A percentile compares a stretch with the other conserved stretches of the same genome.
Evolutionary conservation across 2,888 invertebrate species (phyloP).

Genomic region (Caenorhabditis doughertyi): DNA sequence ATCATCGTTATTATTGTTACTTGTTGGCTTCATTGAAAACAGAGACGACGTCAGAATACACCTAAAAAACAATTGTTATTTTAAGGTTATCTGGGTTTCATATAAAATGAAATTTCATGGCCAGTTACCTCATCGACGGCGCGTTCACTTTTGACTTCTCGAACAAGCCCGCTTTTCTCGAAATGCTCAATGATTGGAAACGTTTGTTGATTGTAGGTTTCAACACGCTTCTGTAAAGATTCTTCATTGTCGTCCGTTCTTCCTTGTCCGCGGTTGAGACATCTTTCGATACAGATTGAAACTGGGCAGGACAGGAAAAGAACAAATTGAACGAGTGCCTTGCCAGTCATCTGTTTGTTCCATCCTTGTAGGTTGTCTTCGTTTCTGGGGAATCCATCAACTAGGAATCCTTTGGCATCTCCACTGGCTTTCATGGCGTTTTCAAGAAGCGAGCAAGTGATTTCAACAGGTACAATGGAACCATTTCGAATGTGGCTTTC

Average conservation of each 20-base stretch:
- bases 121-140: slow-evolving; percentile 73
- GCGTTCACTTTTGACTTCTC: slow-evolving; percentile 73
- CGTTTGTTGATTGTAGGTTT: slow-evolving; percentile 81
- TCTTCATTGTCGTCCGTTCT: slow-evolving; percentile 93
- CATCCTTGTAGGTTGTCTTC: slow-evolving; percentile 97
- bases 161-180: slow-evolving; percentile 70
- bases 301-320: slow-evolving; percentile 94
- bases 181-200: slow-evolving; percentile 83
- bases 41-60: slow-evolving; percentile 63
- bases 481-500: slow-evolving; percentile 94
- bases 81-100: too few species aligned
- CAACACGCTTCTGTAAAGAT: slow-evolving; percentile 89
- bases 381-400: slow-evolving; percentile 99
- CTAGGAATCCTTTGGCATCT: slow-evolving; percentile 87
- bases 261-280: slow-evolving; percentile 86
- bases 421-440: slow-evolving; percentile 85
- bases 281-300: slow-evolving; percentile 90
- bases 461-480: slow-evolving; percentile 97
- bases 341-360: slow-evolving; percentile 90
- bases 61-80: neutral
- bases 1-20: neutral
- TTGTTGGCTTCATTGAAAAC: slow-evolving; percentile 35
- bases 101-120: too few species aligned
- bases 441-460: slow-evolving; percentile 96
- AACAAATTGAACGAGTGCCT: slow-evolving; percentile 89